Percentiles rank a stretch among this genome's conserved stretches.
phyloP scores from a whole-genome alignment of 2,888 invertebrate species.

The Lordiphosa andalusiaca region DNA sequence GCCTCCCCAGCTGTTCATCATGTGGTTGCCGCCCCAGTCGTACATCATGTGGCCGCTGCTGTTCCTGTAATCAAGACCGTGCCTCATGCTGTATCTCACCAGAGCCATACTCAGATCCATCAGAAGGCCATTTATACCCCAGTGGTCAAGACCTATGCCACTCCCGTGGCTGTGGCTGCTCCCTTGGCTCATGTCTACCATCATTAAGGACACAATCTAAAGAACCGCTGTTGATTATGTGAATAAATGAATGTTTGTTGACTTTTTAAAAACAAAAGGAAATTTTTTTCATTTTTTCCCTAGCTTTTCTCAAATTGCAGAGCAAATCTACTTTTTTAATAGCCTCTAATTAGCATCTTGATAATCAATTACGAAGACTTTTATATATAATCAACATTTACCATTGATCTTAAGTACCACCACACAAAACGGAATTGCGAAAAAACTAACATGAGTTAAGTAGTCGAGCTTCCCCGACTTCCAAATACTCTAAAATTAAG shows the following conservation, averaged over 20 bases:
- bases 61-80: constrained; percentile 30
- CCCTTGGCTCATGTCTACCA: constrained; percentile 64
- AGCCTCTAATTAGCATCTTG: constrained; percentile 20
- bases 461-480: no score
- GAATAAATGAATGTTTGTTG: constrained; percentile 52
- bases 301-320: not conserved
- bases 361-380: constrained; percentile 28
- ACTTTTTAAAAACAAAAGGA: constrained; percentile 11
- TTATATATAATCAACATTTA: constrained; percentile 23
- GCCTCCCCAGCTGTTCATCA: constrained; percentile 35
- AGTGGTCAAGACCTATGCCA: constrained; percentile 41
- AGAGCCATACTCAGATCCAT: constrained; percentile 72
- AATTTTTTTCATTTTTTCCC: not conserved
- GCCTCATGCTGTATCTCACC: constrained; percentile 55
- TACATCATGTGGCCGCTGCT: constrained; percentile 41
- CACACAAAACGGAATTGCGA: constrained; percentile 1
- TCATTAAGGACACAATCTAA: constrained; percentile 32
- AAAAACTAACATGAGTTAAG: not conserved
- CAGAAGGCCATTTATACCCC: constrained; percentile 57
- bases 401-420: constrained; percentile 1
- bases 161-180: constrained; percentile 40
- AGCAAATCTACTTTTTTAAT: constrained; percentile 17
- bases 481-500: no score
- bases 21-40: constrained; percentile 28
- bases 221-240: constrained; percentile 36